These are phyloP conservation scores for Busseola fusca DNA, from an alignment of 2,888 invertebrate species.

Conservation along the genomic window DNA sequence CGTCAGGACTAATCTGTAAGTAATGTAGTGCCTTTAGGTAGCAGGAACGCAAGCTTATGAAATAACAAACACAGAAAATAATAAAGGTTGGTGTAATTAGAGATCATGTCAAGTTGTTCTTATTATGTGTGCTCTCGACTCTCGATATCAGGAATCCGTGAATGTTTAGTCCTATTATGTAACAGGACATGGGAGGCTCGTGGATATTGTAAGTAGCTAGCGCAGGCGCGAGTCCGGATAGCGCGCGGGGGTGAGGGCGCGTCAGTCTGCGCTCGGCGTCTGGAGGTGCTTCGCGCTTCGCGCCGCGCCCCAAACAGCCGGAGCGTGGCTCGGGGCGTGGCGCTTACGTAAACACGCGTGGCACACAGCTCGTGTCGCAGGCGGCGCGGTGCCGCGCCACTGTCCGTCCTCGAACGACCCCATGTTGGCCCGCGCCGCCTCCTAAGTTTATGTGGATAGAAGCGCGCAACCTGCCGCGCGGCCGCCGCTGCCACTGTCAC, in stretches of 20 bases:
- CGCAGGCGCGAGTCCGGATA: slow-evolving; percentile 80
- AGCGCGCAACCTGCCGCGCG: slow-evolving; percentile 78
- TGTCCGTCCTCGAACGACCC: slow-evolving; percentile 85
- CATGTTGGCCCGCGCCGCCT: slow-evolving; percentile 86
- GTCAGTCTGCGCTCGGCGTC: slow-evolving; percentile 88
- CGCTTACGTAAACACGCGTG: slow-evolving; percentile 89
- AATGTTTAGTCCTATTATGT: slow-evolving; percentile 80
- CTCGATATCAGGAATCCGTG: slow-evolving; percentile 68
- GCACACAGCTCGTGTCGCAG: slow-evolving; percentile 74
- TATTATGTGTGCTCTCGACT: slow-evolving; percentile 38
- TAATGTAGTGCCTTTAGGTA: neutral
- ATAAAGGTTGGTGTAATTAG: slow-evolving; percentile 32
- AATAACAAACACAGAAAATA: slow-evolving; percentile 23
- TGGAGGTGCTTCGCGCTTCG: slow-evolving; percentile 85
- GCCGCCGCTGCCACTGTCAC: slow-evolving; percentile 84
- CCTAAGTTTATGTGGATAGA: slow-evolving; percentile 82
- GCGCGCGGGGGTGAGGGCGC: slow-evolving; percentile 76
- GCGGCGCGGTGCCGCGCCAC: slow-evolving; percentile 84
- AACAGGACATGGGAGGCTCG: slow-evolving; percentile 80
- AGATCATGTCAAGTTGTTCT: slow-evolving; percentile 44
- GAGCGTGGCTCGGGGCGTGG: slow-evolving; percentile 89
- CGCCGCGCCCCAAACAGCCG: slow-evolving; percentile 88
- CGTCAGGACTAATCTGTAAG: neutral
- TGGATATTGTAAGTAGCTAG: slow-evolving; percentile 73
- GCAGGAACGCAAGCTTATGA: slow-evolving; percentile 5